These are phyloP conservation scores for Spheniscus mendiculus DNA, from an alignment of 2,113 vertebrate species.

Conservation along the genomic window DNA sequence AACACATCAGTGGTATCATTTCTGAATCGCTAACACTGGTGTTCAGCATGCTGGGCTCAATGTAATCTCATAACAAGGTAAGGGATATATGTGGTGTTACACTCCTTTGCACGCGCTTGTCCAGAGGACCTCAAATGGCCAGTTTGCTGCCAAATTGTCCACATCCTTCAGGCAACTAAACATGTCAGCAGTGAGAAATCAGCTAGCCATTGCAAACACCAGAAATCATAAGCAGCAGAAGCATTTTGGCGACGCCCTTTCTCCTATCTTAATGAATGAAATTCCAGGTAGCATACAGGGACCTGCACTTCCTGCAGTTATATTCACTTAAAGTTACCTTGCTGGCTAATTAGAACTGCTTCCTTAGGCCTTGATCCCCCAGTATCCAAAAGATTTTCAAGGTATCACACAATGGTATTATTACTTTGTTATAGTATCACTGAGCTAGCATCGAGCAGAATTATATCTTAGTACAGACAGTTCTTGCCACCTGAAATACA, in stretches of 20 bases:
- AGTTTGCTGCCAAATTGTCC: neutral
- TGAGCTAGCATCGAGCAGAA: neutral
- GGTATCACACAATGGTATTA: neutral
- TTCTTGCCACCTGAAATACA: neutral
- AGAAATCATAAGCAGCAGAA: neutral
- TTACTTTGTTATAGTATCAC: neutral
- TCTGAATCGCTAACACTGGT: accelerated
- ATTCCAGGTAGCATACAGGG: neutral
- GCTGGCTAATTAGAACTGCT: neutral
- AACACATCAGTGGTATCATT: neutral
- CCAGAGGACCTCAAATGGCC: neutral
- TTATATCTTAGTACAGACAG: neutral
- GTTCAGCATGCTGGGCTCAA: neutral
- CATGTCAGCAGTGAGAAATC: neutral
- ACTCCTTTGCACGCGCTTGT: accelerated
- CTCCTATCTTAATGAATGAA: neutral
- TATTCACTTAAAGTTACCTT: neutral
- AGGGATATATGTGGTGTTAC: accelerated
- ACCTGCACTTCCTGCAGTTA: neutral
- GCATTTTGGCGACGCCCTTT: constrained; percentile 22
- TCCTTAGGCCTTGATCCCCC: neutral
- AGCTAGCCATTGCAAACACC: neutral
- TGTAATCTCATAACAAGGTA: neutral
- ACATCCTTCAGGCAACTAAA: neutral
- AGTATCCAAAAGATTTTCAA: neutral